Evolutionary conservation across 2,888 invertebrate genomes (phyloP).

Genomic region (Cancer borealis): DNA sequence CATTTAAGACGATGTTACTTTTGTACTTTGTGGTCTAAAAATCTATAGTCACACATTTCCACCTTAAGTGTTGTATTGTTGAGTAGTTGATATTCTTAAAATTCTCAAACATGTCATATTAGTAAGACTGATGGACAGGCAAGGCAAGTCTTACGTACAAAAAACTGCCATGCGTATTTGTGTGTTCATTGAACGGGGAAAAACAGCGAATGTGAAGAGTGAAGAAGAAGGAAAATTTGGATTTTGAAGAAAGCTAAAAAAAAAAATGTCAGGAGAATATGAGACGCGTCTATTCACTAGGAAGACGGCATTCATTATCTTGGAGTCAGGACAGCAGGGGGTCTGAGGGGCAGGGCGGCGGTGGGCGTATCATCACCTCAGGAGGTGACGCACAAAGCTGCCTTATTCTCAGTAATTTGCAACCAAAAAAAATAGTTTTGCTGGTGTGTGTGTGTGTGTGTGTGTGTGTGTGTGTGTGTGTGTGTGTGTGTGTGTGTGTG

Average conservation of each 20-base stretch:
- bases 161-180: neutral
- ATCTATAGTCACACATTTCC: too few species aligned
- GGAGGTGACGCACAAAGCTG: neutral
- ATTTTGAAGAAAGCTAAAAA: neutral
- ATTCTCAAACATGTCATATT: neutral
- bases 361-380: neutral
- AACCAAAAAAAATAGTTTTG: neutral
- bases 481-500: slow-evolving; percentile 35
- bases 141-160: neutral
- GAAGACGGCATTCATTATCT: slow-evolving; percentile 5
- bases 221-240: neutral
- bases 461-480: slow-evolving; percentile 7
- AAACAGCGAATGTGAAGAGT: neutral
- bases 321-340: neutral
- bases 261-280: neutral
- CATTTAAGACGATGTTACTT: too few species aligned
- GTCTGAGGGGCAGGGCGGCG: neutral
- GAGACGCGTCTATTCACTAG: neutral
- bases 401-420: neutral
- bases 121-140: neutral
- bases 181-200: neutral
- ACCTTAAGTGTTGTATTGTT: too few species aligned
- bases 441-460: neutral
- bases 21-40: too few species aligned
- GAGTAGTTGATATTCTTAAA: too few species aligned